Evolutionary conservation across 2,797 vertebrate species (phyloP), one percentile per base, ranked within the genome.

Genomic region (Apogon talboti): DNA sequence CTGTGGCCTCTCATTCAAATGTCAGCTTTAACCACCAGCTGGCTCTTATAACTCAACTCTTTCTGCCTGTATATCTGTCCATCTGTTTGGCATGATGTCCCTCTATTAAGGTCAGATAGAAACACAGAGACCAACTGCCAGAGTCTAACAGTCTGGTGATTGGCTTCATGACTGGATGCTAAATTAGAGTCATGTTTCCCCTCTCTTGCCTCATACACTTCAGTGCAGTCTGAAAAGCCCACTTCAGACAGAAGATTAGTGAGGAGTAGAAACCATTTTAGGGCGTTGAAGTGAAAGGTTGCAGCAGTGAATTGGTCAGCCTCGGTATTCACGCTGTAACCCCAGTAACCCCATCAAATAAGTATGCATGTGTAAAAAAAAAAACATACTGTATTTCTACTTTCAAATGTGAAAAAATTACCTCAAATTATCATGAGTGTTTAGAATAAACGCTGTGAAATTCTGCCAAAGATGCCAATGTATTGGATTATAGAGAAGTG

Each of bases 11-110:
- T 47, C 5, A 33, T 71, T 67, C 62, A 77, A 63, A 66, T 78
- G 67, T 85, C 74, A 81, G 57, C 71, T 67, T 53, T 28, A 48
- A 47, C 24, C 33, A 67, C 46, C 82, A 82, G 72, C 78, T 85
- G 79, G 69, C 61, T 68, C 48, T 49, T 59, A 61, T 57, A 59
- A 48, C 46, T 73, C 74, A 69, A 6, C 54, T 71, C 28, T n/a
- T 68, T 66, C n/a, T 47, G n/a, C 57, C 18, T 55, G 50, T 66
- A 11, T 15, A 16, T 71, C 19, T 72, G 28, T 41, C 48, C 48
- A 16, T 82, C 35, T 64, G 45, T 76, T 47, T 60, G 55, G 21
- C 14, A 74, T 43, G 24, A 64, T 56, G 47, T 61, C 16, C 8
- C 41, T 65, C 18, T 55, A 16, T 61, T 63, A 61, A 49, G 30